Evolutionary conservation across 2,888 invertebrate species (phyloP).

Genomic region (Antitype chi): DNA sequence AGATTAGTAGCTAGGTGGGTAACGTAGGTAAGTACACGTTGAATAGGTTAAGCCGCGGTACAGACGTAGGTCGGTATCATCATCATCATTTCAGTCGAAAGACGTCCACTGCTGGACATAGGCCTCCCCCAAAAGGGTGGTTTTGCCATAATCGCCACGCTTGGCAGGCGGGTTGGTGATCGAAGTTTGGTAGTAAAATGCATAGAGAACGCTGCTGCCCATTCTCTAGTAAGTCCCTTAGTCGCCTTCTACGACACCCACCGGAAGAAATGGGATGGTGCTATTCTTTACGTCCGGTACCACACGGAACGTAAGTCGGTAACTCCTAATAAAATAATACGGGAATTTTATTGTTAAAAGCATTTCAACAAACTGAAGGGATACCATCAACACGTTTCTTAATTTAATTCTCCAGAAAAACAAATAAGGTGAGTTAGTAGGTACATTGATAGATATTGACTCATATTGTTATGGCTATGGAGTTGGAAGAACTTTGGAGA

Average conservation of each 20-base stretch:
- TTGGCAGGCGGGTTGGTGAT: no score
- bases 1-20: conserved; percentile 13
- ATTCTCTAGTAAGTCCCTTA: no score
- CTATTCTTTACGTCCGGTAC: no score
- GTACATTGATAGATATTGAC: not conserved
- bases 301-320: not conserved
- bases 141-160: no score
- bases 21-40: not conserved
- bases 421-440: no score
- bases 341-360: not conserved
- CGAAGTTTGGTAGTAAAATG: no score
- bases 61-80: not conserved
- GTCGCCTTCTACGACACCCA: no score
- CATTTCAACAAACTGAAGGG: not conserved
- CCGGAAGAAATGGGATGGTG: no score
- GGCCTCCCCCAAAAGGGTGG: no score
- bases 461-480: not conserved
- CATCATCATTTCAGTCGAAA: no score
- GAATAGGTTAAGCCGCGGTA: not conserved
- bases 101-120: no score
- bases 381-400: not conserved
- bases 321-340: not conserved
- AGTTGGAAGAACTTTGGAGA: not conserved
- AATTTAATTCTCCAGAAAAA: not conserved
- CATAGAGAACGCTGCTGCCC: no score